These are phyloP conservation scores for Drosophila demipolita DNA, from an alignment of 2,888 invertebrate species.

Conservation along the genomic window DNA sequence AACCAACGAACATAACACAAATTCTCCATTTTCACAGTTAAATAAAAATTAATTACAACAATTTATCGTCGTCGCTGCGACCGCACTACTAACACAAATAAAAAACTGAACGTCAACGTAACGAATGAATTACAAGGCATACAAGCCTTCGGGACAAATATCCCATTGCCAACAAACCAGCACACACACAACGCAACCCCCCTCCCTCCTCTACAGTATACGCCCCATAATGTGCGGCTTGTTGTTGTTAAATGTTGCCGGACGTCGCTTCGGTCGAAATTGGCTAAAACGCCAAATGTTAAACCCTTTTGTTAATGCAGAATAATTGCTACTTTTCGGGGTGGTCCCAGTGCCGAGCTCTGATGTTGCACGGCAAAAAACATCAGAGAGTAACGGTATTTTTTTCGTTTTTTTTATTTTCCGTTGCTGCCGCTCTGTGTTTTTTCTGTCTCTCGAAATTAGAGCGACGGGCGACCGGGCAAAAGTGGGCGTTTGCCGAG, in stretches of 20 bases:
- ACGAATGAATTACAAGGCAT: slow-evolving; percentile 77
- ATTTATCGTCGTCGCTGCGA: slow-evolving; percentile 75
- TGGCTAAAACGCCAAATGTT: slow-evolving; percentile 80
- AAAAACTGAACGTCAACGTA: slow-evolving; percentile 47
- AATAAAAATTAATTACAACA: slow-evolving; percentile 83
- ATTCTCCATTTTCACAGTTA: slow-evolving; percentile 81
- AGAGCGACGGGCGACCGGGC: slow-evolving; percentile 61
- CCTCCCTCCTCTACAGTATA: neutral
- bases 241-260: slow-evolving; percentile 71
- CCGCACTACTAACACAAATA: slow-evolving; percentile 43
- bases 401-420: slow-evolving; percentile 13
- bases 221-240: slow-evolving; percentile 73
- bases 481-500: slow-evolving; percentile 70
- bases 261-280: slow-evolving; percentile 46
- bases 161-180: slow-evolving; percentile 18
- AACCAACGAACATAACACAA: slow-evolving; percentile 20
- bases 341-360: slow-evolving; percentile 39
- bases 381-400: slow-evolving; percentile 51
- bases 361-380: slow-evolving; percentile 38
- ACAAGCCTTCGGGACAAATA: slow-evolving; percentile 69
- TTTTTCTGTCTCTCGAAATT: slow-evolving; percentile 60
- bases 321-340: slow-evolving; percentile 78
- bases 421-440: slow-evolving; percentile 4
- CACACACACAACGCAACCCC: slow-evolving; percentile 5
- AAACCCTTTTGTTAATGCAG: slow-evolving; percentile 82